Evolutionary conservation across 2,113 vertebrate genomes (phyloP).

Genomic region (Psephotus haematonotus): DNA sequence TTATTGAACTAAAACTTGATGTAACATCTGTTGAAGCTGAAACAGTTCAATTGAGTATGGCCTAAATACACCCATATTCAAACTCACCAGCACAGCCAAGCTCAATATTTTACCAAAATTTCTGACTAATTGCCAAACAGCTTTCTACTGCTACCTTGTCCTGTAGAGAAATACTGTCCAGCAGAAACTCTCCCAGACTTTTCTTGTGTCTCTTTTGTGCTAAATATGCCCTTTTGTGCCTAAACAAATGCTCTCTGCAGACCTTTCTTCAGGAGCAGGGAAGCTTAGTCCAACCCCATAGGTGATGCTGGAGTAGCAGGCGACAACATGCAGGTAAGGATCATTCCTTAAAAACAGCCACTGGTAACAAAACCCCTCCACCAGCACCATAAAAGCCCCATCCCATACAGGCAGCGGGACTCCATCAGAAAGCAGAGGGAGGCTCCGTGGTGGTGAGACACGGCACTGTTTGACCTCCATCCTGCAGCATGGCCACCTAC

Average conservation of each 20-base stretch:
- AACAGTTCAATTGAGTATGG: fast-evolving
- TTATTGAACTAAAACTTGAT: not conserved
- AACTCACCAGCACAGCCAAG: not conserved
- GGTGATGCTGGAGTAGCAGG: not conserved
- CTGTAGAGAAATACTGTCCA: fast-evolving
- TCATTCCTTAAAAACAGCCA: not conserved
- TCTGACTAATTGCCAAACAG: not conserved
- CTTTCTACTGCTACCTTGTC: not conserved
- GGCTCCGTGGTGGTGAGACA: fast-evolving
- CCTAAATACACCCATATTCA: not conserved
- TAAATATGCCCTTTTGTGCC: fast-evolving
- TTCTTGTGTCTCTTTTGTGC: not conserved
- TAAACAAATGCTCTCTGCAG: not conserved
- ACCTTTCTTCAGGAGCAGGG: not conserved
- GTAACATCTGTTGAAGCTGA: not conserved
- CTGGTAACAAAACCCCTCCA: not conserved
- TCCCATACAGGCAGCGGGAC: not conserved
- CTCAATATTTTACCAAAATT: not conserved
- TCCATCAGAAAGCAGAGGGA: not conserved
- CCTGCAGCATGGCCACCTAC: not conserved
- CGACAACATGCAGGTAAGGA: fast-evolving
- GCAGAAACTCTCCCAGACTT: not conserved
- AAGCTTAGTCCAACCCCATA: not conserved
- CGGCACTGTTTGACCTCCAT: not conserved
- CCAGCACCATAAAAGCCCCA: not conserved